These are phyloP conservation scores for Neodiprion fabricii DNA, from an alignment of 1,140 invertebrate species.

Conservation along the genomic window DNA sequence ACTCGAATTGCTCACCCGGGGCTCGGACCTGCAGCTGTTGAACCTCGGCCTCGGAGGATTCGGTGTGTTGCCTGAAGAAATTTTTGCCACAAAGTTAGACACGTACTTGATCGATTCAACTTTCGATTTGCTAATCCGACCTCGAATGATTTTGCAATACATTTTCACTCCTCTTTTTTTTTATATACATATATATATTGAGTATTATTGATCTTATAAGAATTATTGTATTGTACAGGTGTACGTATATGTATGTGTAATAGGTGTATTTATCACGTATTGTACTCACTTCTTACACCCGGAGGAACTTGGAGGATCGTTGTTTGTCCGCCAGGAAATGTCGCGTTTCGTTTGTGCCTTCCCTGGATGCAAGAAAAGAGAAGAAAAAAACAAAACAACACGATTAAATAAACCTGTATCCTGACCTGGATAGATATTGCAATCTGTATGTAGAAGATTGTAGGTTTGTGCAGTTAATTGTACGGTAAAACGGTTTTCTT, in stretches of 20 bases:
- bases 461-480: constrained; percentile 6
- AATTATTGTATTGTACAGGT: no score
- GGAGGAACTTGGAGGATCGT: constrained; percentile 61
- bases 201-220: no score
- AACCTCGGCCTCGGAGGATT: constrained; percentile 60
- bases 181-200: no score
- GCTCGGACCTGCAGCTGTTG: constrained; percentile 62
- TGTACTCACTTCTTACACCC: constrained; percentile 56
- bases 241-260: no score
- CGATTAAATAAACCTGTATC: neutral
- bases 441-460: no score
- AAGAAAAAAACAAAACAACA: neutral
- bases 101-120: no score
- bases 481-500: constrained; percentile 18
- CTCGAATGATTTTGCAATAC: no score
- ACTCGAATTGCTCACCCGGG: constrained; percentile 37
- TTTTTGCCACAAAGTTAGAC: neutral
- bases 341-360: constrained; percentile 82
- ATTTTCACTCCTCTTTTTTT: no score
- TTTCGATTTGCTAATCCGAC: no score
- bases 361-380: constrained; percentile 60
- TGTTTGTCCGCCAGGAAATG: constrained; percentile 78
- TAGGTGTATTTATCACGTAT: no score
- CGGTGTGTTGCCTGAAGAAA: constrained; percentile 54
- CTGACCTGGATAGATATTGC: neutral